Conservation (phyloP, 2,888 invertebrate genomes). For the Falcaria lacertinaria region DNA sequence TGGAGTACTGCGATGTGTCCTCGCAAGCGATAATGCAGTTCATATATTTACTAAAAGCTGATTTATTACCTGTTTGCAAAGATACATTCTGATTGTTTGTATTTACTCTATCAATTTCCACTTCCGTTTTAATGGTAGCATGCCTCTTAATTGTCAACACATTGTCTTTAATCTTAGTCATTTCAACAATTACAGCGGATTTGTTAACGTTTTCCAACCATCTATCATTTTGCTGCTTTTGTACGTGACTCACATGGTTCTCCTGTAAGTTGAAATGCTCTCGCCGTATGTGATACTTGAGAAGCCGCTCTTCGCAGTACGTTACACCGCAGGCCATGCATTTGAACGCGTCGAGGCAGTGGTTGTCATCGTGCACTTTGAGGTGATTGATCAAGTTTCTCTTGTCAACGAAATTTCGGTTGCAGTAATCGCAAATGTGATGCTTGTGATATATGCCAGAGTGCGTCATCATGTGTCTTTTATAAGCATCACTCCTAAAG, state of each 20-base stretch:
- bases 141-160: slow-evolving; percentile 45
- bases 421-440: slow-evolving; percentile 50
- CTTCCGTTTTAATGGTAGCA: slow-evolving; percentile 13
- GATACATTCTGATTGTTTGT: not conserved
- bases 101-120: not conserved
- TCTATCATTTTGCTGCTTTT: slow-evolving; percentile 47
- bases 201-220: slow-evolving; percentile 52
- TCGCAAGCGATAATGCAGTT: slow-evolving; percentile 34
- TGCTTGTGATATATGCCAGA: slow-evolving; percentile 24
- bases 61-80: slow-evolving; percentile 3
- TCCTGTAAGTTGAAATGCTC: slow-evolving; percentile 43
- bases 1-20: slow-evolving; percentile 40
- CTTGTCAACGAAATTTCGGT: slow-evolving; percentile 46
- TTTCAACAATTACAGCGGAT: slow-evolving; percentile 44
- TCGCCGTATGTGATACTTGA: slow-evolving; percentile 50
- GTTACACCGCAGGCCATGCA: slow-evolving; percentile 44
- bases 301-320: slow-evolving; percentile 49
- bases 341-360: slow-evolving; percentile 16
- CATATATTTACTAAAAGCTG: slow-evolving; percentile 24
- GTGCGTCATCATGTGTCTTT: slow-evolving; percentile 36
- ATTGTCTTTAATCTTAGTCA: slow-evolving; percentile 57
- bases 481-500: slow-evolving; percentile 43
- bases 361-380: slow-evolving; percentile 44
- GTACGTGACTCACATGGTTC: slow-evolving; percentile 19
- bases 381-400: slow-evolving; percentile 46